Evolutionary conservation across 2,113 vertebrate genomes (phyloP), one percentile per base, ranked within the genome.

Genomic region (Forbesichthys papilliferus): DNA sequence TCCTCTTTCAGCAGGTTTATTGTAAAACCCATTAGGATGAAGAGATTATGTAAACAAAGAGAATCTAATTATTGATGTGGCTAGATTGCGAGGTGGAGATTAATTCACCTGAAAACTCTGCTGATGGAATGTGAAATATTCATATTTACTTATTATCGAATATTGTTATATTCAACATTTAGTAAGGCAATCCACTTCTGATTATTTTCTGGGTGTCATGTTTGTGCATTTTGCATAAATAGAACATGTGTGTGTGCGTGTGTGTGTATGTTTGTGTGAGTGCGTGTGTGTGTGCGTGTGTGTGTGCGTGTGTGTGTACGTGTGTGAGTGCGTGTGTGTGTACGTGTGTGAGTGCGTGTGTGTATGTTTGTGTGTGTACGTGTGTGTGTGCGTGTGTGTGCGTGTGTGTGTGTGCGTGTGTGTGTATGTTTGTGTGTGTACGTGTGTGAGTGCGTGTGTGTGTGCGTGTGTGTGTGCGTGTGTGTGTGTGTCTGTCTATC

Each of bases 1-100:
- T 93, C 93, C 92, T 89, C 89, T 93, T 94, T 93, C 84, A 70
- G 78, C 59, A 69, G 2, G 66, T 63, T 70, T 69, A 85, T 78
- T 48, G 57, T 55, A 66, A 77, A 75, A 64, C 48, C 61, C 3
- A 11, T 53, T 52, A 69, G 62, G 47, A 83, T 80, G 71, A 53
- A 82, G 74, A 77, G 76, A 48, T 83, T 64, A 62, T 64, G 57
- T 61, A 76, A 55, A 79, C 66, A 73, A 63, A 73, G 48, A 70
- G 34, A 60, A 46, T 11, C 63, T 61, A 71, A 84, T 92, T 82
- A 84, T 49, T 42, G 36, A 7, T 42, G 36, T 42, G 71, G 9
- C 64, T 49, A 49, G 52, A 42, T 57, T 52, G 13, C 10, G 9
- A 52, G 49, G 11, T 61, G 13, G 42, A 61, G 5, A 46, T 46